phyloP scores from a whole-genome alignment of 2,113 vertebrate genomes.

The Petrocephalus zakoni region DNA sequence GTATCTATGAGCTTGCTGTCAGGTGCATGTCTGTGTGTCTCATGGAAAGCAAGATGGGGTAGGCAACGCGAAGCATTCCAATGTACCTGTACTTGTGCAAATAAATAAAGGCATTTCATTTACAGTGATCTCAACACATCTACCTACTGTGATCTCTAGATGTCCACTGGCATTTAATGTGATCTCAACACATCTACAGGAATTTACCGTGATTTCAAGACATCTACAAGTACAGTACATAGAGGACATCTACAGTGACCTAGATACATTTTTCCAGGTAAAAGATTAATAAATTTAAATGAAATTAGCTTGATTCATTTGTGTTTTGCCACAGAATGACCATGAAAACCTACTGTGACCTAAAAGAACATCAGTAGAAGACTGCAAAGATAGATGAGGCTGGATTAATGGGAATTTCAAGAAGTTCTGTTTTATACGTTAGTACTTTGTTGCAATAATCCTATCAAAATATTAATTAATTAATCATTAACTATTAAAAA shows the following conservation, averaged over 20 bases:
- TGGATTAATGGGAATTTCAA: not conserved
- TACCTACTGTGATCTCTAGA: not conserved
- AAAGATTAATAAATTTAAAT: not conserved
- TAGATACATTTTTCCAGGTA: not conserved
- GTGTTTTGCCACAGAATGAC: not conserved
- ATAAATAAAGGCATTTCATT: not conserved
- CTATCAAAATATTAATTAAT: slow-evolving; percentile 8
- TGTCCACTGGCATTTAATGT: not conserved
- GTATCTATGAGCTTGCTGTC: not conserved
- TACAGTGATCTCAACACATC: not conserved
- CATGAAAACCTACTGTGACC: not conserved
- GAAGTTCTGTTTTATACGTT: not conserved
- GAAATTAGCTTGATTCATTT: not conserved
- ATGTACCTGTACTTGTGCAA: not conserved
- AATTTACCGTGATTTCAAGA: not conserved
- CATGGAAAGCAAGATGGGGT: not conserved
- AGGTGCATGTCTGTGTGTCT: not conserved
- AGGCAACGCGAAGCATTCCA: not conserved
- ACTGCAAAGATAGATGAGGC: not conserved
- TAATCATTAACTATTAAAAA: not conserved
- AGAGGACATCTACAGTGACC: not conserved
- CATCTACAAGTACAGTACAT: not conserved
- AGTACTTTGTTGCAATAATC: not conserved
- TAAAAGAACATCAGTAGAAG: not conserved
- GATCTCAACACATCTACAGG: not conserved